Conservation (phyloP, 2,888 invertebrate species). For the Imbricaverruca yamaguchii region DNA sequence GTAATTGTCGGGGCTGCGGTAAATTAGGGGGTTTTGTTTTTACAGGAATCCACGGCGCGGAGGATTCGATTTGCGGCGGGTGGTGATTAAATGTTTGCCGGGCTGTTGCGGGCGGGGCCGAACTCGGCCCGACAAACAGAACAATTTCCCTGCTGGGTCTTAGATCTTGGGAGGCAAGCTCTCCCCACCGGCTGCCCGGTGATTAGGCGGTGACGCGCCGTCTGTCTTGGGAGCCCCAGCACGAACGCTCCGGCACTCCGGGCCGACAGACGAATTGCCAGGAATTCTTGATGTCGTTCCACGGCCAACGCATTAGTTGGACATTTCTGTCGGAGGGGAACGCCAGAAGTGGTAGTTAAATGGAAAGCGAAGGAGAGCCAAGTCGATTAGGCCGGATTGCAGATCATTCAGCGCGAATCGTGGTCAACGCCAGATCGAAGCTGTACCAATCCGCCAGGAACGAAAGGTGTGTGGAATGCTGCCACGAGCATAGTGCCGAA, state of each 20-base stretch:
- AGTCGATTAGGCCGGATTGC: not conserved
- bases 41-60: constrained; percentile 14
- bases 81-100: constrained; percentile 17
- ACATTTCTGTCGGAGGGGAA: not conserved
- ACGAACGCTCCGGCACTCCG: no score
- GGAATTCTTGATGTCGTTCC: constrained; percentile 7
- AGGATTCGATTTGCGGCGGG: constrained; percentile 14
- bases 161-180: constrained; percentile 8
- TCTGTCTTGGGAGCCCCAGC: not conserved
- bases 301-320: not conserved
- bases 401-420: not conserved
- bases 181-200: not conserved
- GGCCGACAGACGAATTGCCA: not conserved
- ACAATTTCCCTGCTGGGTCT: not conserved
- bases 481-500: no score
- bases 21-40: constrained; percentile 20
- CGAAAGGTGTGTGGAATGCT: no score
- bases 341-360: not conserved
- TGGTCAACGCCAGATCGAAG: not conserved
- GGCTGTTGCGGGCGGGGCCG: constrained; percentile 12
- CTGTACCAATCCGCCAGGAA: no score
- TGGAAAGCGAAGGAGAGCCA: not conserved
- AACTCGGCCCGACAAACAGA: not conserved
- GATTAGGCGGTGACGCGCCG: not conserved
- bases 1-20: constrained; percentile 5